phyloP scores from a whole-genome alignment of 1,140 invertebrate species.

The Drosophila baimaii region DNA sequence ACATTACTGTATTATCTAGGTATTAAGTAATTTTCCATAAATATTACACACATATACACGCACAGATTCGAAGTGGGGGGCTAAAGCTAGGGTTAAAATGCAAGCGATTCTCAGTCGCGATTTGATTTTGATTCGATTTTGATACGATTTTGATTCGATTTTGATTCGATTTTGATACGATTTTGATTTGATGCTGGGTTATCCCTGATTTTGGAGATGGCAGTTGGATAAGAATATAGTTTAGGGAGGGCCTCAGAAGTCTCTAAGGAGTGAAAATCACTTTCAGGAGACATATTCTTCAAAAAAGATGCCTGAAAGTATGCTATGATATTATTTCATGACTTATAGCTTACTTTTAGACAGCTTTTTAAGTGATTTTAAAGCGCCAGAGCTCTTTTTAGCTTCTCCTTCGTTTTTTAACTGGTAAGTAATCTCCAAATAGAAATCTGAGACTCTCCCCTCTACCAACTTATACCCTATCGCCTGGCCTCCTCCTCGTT shows the following conservation, averaged over 20 bases:
- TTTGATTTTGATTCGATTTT: not conserved
- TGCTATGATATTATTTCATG: too few species aligned
- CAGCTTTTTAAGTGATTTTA: not conserved
- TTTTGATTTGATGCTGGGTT: conserved; percentile 13
- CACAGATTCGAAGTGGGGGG: conserved; percentile 10
- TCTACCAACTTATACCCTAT: not conserved
- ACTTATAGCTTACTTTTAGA: not conserved
- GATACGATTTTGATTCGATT: conserved; percentile 3
- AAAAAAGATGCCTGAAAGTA: not conserved
- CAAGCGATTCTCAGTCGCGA: conserved; percentile 16
- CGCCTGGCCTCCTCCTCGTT: conserved; percentile 46
- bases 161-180: conserved; percentile 4
- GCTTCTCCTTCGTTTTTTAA: not conserved
- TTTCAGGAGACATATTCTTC: too few species aligned
- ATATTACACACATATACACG: conserved; percentile 56
- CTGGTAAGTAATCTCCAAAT: not conserved
- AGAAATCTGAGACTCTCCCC: not conserved
- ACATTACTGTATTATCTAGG: conserved; percentile 61
- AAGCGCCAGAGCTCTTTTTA: not conserved
- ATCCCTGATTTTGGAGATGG: conserved; percentile 53
- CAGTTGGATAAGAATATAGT: conserved; percentile 30
- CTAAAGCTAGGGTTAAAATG: conserved; percentile 52
- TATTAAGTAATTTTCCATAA: conserved; percentile 76
- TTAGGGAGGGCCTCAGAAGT: not conserved
- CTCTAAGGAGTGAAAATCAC: not conserved